A percentile compares a stretch with the other conserved stretches of the same genome.
Evolutionary conservation across 2,113 vertebrate species (phyloP).

Genomic region (Ophiodon elongatus): DNA sequence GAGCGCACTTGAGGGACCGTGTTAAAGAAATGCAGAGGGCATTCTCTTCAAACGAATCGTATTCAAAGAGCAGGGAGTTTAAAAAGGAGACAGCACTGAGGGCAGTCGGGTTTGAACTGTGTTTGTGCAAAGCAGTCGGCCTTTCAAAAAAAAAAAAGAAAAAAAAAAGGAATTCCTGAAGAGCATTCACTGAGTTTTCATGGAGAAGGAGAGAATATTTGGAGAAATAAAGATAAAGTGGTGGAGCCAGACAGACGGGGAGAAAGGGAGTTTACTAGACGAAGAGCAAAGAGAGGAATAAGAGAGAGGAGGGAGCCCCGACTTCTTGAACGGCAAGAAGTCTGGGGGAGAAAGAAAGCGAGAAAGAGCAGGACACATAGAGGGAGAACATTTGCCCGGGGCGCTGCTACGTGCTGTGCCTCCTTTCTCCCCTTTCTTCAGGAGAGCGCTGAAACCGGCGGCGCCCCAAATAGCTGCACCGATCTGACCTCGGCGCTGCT

Average conservation of each 20-base stretch:
- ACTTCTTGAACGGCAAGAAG: constrained; percentile 43
- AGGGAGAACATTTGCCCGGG: constrained; percentile 68
- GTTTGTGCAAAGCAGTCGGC: constrained; percentile 72
- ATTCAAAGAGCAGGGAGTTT: constrained; percentile 83
- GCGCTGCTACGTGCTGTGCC: constrained; percentile 60
- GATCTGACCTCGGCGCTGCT: constrained; percentile 56
- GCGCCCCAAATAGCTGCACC: constrained; percentile 74
- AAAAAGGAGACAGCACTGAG: constrained; percentile 79
- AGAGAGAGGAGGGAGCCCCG: constrained; percentile 25
- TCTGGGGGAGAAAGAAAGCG: constrained; percentile 21
- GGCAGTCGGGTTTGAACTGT: constrained; percentile 81
- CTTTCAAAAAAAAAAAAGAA: constrained; percentile 53
- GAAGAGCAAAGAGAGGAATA: constrained; percentile 10
- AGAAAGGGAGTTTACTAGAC: constrained; percentile 35
- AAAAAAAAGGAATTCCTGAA: constrained; percentile 72
- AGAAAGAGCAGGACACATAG: constrained; percentile 56
- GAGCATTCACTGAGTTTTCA: constrained; percentile 60
- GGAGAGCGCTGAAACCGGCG: constrained; percentile 46
- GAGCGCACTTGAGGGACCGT: constrained; percentile 48
- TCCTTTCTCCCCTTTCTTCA: constrained; percentile 63
- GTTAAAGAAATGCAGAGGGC: constrained; percentile 79
- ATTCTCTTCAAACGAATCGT: constrained; percentile 74
- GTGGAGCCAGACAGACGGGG: constrained; percentile 32
- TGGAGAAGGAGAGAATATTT: constrained; percentile 53
- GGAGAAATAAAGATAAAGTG: constrained; percentile 54